These are phyloP conservation scores for Monoplex corrugatus DNA, from an alignment of 2,888 invertebrate species.

Conservation along the genomic window DNA sequence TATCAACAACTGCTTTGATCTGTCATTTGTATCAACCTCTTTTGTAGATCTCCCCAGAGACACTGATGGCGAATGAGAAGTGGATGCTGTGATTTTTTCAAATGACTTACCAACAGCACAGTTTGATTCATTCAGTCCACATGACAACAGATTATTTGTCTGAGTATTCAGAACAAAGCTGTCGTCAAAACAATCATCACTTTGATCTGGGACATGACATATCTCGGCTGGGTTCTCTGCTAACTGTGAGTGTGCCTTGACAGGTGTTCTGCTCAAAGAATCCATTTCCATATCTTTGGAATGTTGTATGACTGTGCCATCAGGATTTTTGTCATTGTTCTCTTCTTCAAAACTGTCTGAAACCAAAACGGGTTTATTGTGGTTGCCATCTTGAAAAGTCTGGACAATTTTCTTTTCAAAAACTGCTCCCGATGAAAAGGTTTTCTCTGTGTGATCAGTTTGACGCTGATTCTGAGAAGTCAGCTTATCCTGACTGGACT, in stretches of 20 bases:
- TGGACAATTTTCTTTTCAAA: not conserved
- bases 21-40: too few species aligned
- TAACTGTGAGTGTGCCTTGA: not conserved
- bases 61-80: too few species aligned
- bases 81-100: not conserved
- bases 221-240: not conserved
- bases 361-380: too few species aligned
- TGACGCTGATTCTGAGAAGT: not conserved
- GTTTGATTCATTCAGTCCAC: not conserved
- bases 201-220: not conserved
- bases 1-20: too few species aligned
- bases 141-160: slow-evolving; percentile 57
- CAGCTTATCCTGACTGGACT: not conserved
- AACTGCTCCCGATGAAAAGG: not conserved
- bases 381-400: not conserved
- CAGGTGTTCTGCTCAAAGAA: not conserved
- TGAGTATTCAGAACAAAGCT: slow-evolving; percentile 76
- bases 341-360: not conserved
- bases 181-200: slow-evolving; percentile 36
- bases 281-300: not conserved
- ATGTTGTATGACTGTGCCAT: not conserved
- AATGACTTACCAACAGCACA: not conserved
- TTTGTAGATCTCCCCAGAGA: too few species aligned
- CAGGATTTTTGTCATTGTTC: not conserved
- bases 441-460: not conserved